These are phyloP conservation scores for Leptinotarsa haldemani DNA, from an alignment of 2,888 invertebrate genomes.

Conservation along the genomic window DNA sequence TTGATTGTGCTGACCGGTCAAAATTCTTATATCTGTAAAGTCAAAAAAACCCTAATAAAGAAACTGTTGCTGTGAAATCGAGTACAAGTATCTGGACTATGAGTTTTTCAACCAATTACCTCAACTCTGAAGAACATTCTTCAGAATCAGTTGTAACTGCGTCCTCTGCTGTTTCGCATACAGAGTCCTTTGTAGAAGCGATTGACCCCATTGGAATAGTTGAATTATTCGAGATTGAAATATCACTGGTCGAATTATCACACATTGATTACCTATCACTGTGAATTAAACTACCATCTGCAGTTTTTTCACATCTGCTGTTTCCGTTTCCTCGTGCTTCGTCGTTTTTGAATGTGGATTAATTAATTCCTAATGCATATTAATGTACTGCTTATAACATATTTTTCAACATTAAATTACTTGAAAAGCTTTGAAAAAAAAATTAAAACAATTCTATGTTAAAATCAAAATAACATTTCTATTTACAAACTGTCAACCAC, in stretches of 20 bases:
- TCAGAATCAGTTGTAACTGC: slow-evolving; percentile 62
- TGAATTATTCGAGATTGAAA: slow-evolving; percentile 6
- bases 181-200: slow-evolving; percentile 1
- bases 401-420: not conserved
- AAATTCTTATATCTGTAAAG: slow-evolving; percentile 58
- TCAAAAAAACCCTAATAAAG: slow-evolving; percentile 24
- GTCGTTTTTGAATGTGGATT: not conserved
- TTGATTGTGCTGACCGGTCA: slow-evolving; percentile 57
- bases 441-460: not conserved
- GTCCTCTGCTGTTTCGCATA: slow-evolving; percentile 58
- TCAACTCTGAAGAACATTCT: slow-evolving; percentile 61
- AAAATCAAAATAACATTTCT: slow-evolving; percentile 37
- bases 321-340: slow-evolving; percentile 1
- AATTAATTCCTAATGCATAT: not conserved
- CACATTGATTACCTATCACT: slow-evolving; percentile 33
- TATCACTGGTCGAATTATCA: slow-evolving; percentile 33
- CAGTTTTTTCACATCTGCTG: not conserved
- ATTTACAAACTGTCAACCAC: no score
- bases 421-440: not conserved
- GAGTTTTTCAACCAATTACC: slow-evolving; percentile 49
- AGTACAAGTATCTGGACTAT: not conserved
- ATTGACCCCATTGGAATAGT: slow-evolving; percentile 12
- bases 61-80: not conserved
- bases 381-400: not conserved
- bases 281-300: slow-evolving; percentile 15